Evolutionary conservation across 2,113 vertebrate species (phyloP), one percentile per base, ranked within the genome.

Genomic region (Hippocampus guttulatus): DNA sequence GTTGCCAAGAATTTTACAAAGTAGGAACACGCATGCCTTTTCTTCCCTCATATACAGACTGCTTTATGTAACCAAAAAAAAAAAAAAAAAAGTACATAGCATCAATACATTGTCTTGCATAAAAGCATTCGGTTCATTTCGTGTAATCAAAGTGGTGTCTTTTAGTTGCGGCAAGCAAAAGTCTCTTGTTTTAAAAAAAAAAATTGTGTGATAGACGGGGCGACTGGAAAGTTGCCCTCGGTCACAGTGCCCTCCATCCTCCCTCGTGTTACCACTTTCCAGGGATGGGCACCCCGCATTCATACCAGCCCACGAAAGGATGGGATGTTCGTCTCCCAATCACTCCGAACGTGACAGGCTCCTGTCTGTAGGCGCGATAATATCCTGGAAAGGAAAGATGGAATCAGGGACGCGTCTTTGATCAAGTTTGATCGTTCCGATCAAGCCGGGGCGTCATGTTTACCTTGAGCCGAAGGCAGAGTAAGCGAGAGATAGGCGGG

Each of bases 281-380:
- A 3, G 97, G 97, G 77, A 99, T 97, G 49, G 97, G 94, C 57
- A 98, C 94, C 0, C 97, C 97, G 8, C 97, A 99, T 86, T 99
- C 97, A 30, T 99, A 99, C 97, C 97, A 99, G 77, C 96, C 95
- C 76, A 98, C 96, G 0, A 98, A 97, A 73, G 94, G 94, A 83
- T 96, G 94, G 43, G 95, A 75, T 0, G 96, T 97, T 27, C 92
- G 94, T 61, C 93, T 90, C 52, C 97, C 97, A 9, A 99, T 96
- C 62, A 88, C 90, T 23, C 97, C 97, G 21, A 98, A 98, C 0
- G 82, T 90, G 12, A 99, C 96, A 0, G 97, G 96, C 83, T 99
- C 94, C 87, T 99, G 97, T 76, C 96, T 93, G 84, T 95, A 96
- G 10, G 97, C 94, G 1, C 97, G 96, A 80, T 93, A 92, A 90